These are phyloP conservation scores for Antitype chi DNA, from an alignment of 2,888 invertebrate species.

Conservation along the genomic window DNA sequence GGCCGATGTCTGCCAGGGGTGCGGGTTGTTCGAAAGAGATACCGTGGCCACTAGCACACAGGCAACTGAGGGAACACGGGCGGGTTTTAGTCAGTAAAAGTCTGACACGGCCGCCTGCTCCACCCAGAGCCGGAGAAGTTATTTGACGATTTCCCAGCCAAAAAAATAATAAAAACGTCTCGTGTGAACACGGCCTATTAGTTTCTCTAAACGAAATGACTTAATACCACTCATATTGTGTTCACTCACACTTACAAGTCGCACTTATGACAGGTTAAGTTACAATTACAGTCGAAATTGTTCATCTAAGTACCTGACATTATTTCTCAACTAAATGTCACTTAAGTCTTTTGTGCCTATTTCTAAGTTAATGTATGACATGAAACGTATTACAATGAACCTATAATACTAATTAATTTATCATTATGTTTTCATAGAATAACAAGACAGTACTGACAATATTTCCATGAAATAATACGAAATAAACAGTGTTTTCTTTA, in stretches of 20 bases:
- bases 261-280: conserved; percentile 27
- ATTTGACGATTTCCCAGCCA: too few relatives aligned
- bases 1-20: too few relatives aligned
- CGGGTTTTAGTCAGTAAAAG: too few relatives aligned
- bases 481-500: not conserved
- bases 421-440: not conserved
- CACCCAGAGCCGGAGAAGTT: too few relatives aligned
- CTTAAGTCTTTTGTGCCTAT: not conserved
- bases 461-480: conserved; percentile 2
- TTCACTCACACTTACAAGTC: conserved; percentile 1
- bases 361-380: not conserved
- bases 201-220: not conserved
- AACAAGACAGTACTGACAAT: conserved; percentile 4
- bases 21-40: too few relatives aligned
- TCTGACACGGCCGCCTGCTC: too few relatives aligned
- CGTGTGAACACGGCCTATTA: not conserved
- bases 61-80: too few relatives aligned
- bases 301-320: not conserved
- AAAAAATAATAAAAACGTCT: too few relatives aligned
- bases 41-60: too few relatives aligned
- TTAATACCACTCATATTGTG: not conserved
- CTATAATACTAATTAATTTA: not conserved
- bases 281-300: conserved; percentile 8
- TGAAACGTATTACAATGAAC: not conserved
- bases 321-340: not conserved